phyloP scores from a whole-genome alignment of 2,797 vertebrate genomes.

The Psittacula echo region DNA sequence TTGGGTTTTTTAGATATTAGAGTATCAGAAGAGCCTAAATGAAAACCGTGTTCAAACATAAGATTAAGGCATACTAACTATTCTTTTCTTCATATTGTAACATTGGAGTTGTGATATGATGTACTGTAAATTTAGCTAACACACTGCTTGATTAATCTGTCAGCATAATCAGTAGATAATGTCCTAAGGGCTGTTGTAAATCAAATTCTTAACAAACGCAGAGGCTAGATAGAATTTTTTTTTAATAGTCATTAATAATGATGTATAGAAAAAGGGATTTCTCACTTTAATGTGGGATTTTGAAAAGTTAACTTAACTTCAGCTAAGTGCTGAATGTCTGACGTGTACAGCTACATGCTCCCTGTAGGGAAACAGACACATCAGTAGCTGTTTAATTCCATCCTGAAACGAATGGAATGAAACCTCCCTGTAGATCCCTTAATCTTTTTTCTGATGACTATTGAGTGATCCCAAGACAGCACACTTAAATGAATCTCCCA shows the following conservation, averaged over 20 bases:
- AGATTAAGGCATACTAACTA: not conserved
- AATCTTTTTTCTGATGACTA: not conserved
- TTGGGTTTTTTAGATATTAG: not conserved
- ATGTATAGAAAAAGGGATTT: not conserved
- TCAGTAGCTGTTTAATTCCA: conserved; percentile 1
- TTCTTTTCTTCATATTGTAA: not conserved
- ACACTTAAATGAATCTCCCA: not conserved
- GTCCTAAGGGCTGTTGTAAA: not conserved
- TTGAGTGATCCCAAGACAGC: not conserved
- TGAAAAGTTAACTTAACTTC: not conserved
- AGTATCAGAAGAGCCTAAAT: not conserved
- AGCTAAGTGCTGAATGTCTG: not conserved
- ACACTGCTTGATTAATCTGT: not conserved
- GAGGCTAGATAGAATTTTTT: not conserved
- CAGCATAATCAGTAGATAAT: not conserved
- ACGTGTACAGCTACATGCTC: not conserved
- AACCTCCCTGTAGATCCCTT: not conserved
- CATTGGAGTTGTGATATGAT: not conserved
- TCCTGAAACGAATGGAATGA: not conserved
- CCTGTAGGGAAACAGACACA: not conserved
- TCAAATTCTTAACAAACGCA: conserved; percentile 7
- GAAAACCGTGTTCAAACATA: not conserved
- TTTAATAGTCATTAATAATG: not conserved
- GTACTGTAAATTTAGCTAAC: conserved; percentile 4
- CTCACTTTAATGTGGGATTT: not conserved